A percentile compares a stretch with the other conserved stretches of the same genome.
Conservation (phyloP, 2,888 invertebrate species). For the Xylota segnis region DNA sequence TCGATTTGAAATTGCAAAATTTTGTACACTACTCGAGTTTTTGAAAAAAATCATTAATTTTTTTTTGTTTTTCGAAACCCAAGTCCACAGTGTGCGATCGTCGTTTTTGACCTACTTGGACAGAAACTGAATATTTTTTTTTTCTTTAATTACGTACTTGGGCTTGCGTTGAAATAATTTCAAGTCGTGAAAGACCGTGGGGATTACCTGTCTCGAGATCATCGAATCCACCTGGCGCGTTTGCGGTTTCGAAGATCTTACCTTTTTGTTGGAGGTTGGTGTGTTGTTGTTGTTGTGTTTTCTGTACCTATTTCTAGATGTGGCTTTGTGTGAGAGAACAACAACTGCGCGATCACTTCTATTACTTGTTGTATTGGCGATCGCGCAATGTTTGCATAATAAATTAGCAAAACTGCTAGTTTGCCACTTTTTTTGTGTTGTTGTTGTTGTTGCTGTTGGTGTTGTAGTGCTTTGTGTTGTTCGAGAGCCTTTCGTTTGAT, state of each 20-base stretch:
- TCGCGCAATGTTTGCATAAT: slow-evolving; percentile 75
- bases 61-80: slow-evolving; percentile 21
- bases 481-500: slow-evolving; percentile 67
- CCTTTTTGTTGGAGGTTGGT: slow-evolving; percentile 44
- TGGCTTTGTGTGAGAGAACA: slow-evolving; percentile 59
- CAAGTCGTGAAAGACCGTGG: slow-evolving; percentile 60
- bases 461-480: slow-evolving; percentile 60
- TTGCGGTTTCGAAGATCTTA: slow-evolving; percentile 62
- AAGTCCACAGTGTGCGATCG: background rate
- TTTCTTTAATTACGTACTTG: slow-evolving; percentile 40
- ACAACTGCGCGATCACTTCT: slow-evolving; percentile 60
- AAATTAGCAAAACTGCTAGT: slow-evolving; percentile 73
- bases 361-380: slow-evolving; percentile 40
- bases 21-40: background rate
- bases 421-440: slow-evolving; percentile 64
- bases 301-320: slow-evolving; percentile 40
- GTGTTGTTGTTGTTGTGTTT: slow-evolving; percentile 48
- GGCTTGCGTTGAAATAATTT: slow-evolving; percentile 44
- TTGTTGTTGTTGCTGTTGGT: slow-evolving; percentile 17
- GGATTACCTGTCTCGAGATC: slow-evolving; percentile 66
- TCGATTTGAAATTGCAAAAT: slow-evolving; percentile 1
- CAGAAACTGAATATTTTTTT: slow-evolving; percentile 4
- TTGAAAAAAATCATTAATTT: background rate
- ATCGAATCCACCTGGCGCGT: slow-evolving; percentile 68
- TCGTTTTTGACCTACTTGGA: slow-evolving; percentile 67